Conservation (phyloP, 2,797 vertebrate species). For the Dermochelys coriacea region DNA sequence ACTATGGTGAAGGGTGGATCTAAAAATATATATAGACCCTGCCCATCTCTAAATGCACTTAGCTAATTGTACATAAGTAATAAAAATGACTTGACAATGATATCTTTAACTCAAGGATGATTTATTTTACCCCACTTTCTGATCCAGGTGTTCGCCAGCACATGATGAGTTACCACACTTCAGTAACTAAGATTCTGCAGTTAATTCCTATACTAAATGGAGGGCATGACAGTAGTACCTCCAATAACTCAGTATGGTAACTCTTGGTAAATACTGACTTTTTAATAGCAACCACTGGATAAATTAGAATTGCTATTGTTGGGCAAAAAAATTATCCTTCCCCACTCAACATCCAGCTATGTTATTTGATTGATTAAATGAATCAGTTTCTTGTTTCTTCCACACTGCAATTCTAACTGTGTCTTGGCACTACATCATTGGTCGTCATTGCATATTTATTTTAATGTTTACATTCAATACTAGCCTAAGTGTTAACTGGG, state of each 20-base stretch:
- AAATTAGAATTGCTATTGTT: background rate
- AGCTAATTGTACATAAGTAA: background rate
- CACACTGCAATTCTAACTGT: background rate
- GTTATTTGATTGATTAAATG: background rate
- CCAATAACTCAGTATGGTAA: background rate
- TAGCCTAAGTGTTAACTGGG: fast-evolving
- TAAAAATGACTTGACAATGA: background rate
- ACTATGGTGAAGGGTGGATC: background rate
- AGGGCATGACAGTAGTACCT: background rate
- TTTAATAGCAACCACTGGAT: background rate
- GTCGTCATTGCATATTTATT: background rate
- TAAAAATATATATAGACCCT: fast-evolving
- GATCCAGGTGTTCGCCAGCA: background rate
- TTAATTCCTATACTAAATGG: background rate
- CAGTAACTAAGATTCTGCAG: background rate
- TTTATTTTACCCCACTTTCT: background rate
- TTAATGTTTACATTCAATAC: background rate
- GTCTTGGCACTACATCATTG: background rate
- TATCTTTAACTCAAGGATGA: background rate
- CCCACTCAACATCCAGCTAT: background rate
- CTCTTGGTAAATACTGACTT: background rate
- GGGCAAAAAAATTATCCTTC: background rate
- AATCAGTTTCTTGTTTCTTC: background rate
- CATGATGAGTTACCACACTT: fast-evolving
- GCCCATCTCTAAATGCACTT: background rate